A percentile compares a stretch with the other conserved stretches of the same genome.
Conservation (phyloP, 2,113 vertebrate genomes). For the Gobiocypris rarus region DNA sequence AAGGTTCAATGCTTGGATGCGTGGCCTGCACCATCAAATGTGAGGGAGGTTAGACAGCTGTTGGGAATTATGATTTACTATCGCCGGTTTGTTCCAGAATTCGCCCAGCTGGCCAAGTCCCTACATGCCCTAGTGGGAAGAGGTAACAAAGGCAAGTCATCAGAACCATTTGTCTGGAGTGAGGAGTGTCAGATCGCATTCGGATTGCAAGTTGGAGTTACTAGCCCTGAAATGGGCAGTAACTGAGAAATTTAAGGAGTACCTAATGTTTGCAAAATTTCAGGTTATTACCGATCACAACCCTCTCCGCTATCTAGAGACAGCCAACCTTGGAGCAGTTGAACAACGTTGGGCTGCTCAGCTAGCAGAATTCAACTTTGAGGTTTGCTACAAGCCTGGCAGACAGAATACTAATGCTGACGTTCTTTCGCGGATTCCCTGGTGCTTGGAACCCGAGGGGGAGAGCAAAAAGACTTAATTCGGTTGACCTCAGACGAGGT, state of each 20-base stretch:
- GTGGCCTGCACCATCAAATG: not conserved
- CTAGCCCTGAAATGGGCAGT: too few relatives aligned
- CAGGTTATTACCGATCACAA: not conserved
- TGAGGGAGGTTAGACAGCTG: slow-evolving; percentile 30
- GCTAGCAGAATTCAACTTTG: not conserved
- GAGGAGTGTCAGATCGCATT: not conserved
- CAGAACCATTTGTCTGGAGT: not conserved
- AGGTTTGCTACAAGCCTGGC: slow-evolving; percentile 29
- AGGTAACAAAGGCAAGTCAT: not conserved
- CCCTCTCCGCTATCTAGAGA: not conserved
- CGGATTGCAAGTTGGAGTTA: not conserved
- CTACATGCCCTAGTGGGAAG: slow-evolving; percentile 22
- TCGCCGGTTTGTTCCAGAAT: not conserved
- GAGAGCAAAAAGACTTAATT: too few relatives aligned
- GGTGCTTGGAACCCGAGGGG: too few relatives aligned
- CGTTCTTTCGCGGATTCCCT: too few relatives aligned
- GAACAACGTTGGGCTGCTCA: not conserved
- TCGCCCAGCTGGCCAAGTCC: not conserved
- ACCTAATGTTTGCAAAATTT: not conserved
- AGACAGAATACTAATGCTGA: too few relatives aligned
- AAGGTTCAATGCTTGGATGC: slow-evolving; percentile 23
- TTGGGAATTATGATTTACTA: slow-evolving; percentile 43
- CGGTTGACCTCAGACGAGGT: too few relatives aligned
- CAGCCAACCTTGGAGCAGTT: not conserved
- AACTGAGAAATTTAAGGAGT: not conserved